Evolutionary conservation across 1,140 invertebrate genomes (phyloP), one percentile per base, ranked within the genome.

Genomic region (Drosophila prosaltans): DNA sequence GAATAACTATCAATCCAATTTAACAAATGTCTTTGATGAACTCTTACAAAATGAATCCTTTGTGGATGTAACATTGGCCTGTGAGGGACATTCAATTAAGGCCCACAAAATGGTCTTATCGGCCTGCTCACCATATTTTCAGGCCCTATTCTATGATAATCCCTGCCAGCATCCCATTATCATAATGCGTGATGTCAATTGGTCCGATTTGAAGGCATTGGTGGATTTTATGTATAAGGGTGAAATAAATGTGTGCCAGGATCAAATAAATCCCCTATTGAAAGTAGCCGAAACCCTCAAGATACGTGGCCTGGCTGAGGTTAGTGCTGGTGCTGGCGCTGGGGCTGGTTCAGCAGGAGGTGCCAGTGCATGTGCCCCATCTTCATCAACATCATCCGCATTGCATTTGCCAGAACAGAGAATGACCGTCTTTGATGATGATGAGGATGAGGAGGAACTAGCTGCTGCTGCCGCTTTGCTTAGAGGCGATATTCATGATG

Each of bases 211-310:
- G 74, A 97, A 97, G 91, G 96, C 97, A 21, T 95, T 96, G 10
- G 96, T 98, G 40, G 97, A 98, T 91, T 98, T 98, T 90, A 98
- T 98, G 97, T 98, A 98, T 93, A 97, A 97, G 91, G 97, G 97
- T 3, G 97, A 98, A 93, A 97, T 98, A 72, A 98, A 97, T 92
- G 97, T 98, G 61, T 96, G 96, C 39, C 97, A 98, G 92, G 97
- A 98, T 72, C 96, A 98, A 88, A 97, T 98, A 75, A 95, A 96
- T 28, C 97, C 97, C 0, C 92, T 98, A 63, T 93, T 98, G 3
- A 97, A 97, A 84, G 97, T 97, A 62, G 97, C 97, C 7, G 96
- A 97, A 91, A 95, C 95, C 21, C 93, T 98, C 2, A 98, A 98
- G 92, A 97, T 98, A 67, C 94, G 97, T 10, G 97, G 97, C 1